phyloP scores from a whole-genome alignment of 2,888 invertebrate species.

The Acronicta psi region DNA sequence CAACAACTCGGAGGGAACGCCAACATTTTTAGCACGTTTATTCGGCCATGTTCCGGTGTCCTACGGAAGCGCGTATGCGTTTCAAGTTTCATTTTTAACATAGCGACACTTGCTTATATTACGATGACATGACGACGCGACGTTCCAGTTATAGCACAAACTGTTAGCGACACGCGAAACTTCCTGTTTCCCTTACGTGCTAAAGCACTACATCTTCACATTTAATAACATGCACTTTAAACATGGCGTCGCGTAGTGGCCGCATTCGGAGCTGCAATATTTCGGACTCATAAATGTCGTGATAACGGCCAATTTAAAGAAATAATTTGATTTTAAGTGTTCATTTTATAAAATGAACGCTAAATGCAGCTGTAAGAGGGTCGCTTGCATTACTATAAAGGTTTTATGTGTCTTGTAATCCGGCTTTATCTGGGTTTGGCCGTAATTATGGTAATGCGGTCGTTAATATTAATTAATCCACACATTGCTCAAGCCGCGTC shows the following conservation, averaged over 20 bases:
- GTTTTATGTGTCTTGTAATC: constrained; percentile 39
- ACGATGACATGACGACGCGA: constrained; percentile 43
- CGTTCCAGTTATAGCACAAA: constrained; percentile 48
- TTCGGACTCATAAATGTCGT: constrained; percentile 43
- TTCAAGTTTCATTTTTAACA: constrained; percentile 48
- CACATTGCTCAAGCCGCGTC: constrained; percentile 58
- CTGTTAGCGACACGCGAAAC: constrained; percentile 54
- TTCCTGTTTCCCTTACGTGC: constrained; percentile 49
- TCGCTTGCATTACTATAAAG: constrained; percentile 20
- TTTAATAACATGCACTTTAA: constrained; percentile 53
- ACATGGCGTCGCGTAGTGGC: constrained; percentile 35
- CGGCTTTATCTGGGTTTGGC: constrained; percentile 33
- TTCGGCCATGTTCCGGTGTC: constrained; percentile 44
- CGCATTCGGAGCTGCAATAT: constrained; percentile 38
- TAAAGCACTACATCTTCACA: constrained; percentile 50
- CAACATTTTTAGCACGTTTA: constrained; percentile 25
- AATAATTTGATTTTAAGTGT: constrained; percentile 37
- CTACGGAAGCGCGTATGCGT: constrained; percentile 43
- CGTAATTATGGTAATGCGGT: constrained; percentile 33
- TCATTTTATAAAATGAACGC: constrained; percentile 32
- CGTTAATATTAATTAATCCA: constrained; percentile 58
- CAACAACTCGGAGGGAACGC: constrained; percentile 9
- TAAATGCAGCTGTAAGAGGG: constrained; percentile 22
- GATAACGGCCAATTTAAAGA: constrained; percentile 36
- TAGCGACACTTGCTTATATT: constrained; percentile 47